Conservation (phyloP, 1,140 invertebrate species). For the Armadillidium nasatum region DNA sequence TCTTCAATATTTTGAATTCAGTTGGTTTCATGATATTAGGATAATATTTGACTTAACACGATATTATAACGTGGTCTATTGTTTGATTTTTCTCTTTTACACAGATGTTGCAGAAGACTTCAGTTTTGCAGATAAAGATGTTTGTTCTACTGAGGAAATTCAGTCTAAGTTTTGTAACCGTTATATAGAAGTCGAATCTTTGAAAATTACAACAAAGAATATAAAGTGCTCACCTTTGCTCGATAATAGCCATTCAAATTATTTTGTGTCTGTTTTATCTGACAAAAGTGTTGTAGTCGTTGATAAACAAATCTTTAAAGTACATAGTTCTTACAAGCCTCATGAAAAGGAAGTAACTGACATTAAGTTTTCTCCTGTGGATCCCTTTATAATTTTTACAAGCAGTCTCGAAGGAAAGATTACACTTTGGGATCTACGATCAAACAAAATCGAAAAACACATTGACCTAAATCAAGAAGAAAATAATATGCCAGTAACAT, state of each 20-base stretch:
- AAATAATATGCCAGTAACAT: constrained; percentile 57
- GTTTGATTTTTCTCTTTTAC: not conserved
- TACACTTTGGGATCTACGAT: constrained; percentile 62
- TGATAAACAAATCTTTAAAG: constrained; percentile 30
- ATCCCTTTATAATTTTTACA: constrained; percentile 54
- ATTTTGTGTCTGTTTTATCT: constrained; percentile 31
- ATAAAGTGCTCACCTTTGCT: constrained; percentile 18
- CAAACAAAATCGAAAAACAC: constrained; percentile 46
- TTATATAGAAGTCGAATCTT: not conserved
- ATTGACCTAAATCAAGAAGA: constrained; percentile 7
- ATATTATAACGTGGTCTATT: not conserved
- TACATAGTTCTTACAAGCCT: constrained; percentile 32
- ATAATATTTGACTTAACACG: too few relatives aligned
- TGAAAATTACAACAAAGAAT: constrained; percentile 23
- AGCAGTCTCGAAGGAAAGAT: constrained; percentile 56
- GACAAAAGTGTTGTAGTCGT: constrained; percentile 30
- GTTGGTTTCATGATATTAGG: too few relatives aligned
- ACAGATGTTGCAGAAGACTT: not conserved
- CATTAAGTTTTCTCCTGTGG: constrained; percentile 58
- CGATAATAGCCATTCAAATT: not conserved
- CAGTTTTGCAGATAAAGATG: not conserved
- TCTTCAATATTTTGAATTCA: too few relatives aligned
- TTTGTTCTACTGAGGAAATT: not conserved
- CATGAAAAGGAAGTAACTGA: constrained; percentile 46
- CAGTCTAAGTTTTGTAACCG: not conserved